A percentile compares a stretch with the other conserved stretches of the same genome.
Evolutionary conservation across 2,797 vertebrate genomes (phyloP).

Genomic region (Aselliscus stoliczkanus): DNA sequence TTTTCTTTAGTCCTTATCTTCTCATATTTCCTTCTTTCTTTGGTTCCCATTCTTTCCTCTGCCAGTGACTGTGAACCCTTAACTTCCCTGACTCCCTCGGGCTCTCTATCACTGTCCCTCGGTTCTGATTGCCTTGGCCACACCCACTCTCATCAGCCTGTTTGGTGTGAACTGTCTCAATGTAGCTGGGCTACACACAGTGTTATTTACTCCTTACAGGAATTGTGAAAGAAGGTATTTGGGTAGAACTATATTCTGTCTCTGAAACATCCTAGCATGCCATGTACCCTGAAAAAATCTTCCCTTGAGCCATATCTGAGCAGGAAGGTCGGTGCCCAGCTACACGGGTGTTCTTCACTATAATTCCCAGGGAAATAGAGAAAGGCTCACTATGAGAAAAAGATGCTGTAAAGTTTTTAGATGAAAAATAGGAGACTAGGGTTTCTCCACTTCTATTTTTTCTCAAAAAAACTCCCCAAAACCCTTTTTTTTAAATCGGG

Average conservation of each 20-base stretch:
- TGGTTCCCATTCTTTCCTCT: slow-evolving; percentile 34
- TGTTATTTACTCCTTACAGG: background rate
- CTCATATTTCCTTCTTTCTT: slow-evolving; percentile 58
- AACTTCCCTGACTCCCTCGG: background rate
- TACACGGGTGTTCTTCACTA: background rate
- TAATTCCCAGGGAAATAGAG: background rate
- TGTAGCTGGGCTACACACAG: background rate
- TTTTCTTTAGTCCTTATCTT: slow-evolving; percentile 57
- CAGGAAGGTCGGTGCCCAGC: background rate
- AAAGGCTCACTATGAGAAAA: background rate
- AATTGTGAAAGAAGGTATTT: background rate
- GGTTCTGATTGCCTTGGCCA: background rate
- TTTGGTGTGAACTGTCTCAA: slow-evolving; percentile 18
- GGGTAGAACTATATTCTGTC: background rate
- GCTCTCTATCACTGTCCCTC: background rate
- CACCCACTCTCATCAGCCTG: background rate
- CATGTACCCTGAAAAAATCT: background rate
- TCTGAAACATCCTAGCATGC: background rate
- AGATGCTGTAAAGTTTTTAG: background rate
- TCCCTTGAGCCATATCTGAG: background rate
- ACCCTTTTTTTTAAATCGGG: background rate
- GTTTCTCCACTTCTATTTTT: background rate
- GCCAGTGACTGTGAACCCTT: slow-evolving; percentile 28
- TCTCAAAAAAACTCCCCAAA: too few relatives aligned
- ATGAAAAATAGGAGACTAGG: background rate